Percentiles rank a stretch among this genome's conserved stretches.
Conservation (phyloP, 2,888 invertebrate genomes). For the Trachelus troglodyta region DNA sequence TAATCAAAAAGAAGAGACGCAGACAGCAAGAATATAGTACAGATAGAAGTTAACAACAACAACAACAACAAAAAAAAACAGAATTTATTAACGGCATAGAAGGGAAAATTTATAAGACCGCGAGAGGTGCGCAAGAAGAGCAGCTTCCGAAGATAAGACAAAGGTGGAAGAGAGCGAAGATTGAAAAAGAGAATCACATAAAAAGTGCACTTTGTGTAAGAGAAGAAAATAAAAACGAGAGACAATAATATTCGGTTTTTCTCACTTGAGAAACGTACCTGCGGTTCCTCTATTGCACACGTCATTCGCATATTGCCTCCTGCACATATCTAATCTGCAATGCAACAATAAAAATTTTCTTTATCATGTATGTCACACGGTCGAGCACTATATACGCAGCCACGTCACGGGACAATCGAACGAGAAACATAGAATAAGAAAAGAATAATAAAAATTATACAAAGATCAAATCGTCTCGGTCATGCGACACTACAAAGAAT, state of each 20-base stretch:
- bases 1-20: not conserved
- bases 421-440: not conserved
- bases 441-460: conserved; percentile 9
- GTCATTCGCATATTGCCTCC: conserved; percentile 93
- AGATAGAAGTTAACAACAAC: not conserved
- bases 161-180: not conserved
- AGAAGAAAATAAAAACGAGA: conserved; percentile 20
- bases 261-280: conserved; percentile 76
- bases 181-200: conserved; percentile 8
- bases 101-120: not conserved
- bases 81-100: not conserved
- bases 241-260: conserved; percentile 29
- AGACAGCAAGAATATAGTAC: not conserved
- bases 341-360: conserved; percentile 71
- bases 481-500: conserved; percentile 10
- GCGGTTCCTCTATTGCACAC: conserved; percentile 98
- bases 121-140: not conserved
- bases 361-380: conserved; percentile 51
- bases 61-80: not conserved
- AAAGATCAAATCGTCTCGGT: conserved; percentile 4
- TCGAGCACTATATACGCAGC: conserved; percentile 21
- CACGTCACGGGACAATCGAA: conserved; percentile 46
- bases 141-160: not conserved
- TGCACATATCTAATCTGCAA: conserved; percentile 99
- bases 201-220: conserved; percentile 6